phyloP scores from a whole-genome alignment of 2,113 vertebrate genomes.

The Harpagus bidentatus region DNA sequence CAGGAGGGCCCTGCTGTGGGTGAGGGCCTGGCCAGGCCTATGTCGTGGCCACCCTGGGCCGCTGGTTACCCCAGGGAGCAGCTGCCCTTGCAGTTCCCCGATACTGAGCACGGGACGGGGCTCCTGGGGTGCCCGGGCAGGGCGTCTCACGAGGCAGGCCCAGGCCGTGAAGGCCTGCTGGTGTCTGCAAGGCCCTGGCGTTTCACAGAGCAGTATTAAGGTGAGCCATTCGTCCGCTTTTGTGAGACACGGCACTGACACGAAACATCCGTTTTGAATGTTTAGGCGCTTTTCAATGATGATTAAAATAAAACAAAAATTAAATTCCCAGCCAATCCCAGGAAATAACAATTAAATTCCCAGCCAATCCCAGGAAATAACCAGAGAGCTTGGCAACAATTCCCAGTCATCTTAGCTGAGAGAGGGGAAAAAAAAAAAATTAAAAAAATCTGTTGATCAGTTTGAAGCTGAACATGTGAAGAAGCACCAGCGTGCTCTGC shows the following conservation, averaged over 20 bases:
- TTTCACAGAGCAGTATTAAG: rapidly evolving
- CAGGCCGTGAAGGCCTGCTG: no score
- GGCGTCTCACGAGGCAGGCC: rapidly evolving
- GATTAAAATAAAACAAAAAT: not conserved
- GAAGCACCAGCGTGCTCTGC: not conserved
- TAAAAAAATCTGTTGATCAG: not conserved
- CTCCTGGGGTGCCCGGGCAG: rapidly evolving
- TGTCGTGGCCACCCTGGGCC: rapidly evolving
- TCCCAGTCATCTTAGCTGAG: not conserved
- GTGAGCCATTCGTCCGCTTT: rapidly evolving
- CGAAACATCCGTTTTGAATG: not conserved
- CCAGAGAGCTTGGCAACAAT: not conserved
- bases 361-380: not conserved
- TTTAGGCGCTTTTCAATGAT: not conserved
- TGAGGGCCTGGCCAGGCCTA: rapidly evolving
- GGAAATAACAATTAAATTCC: not conserved
- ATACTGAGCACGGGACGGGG: rapidly evolving
- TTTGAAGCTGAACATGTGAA: not conserved
- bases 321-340: not conserved
- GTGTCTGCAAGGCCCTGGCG: rapidly evolving
- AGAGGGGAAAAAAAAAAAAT: no score
- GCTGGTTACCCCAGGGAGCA: no score
- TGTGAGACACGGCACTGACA: not conserved
- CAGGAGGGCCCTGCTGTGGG: not conserved
- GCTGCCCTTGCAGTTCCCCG: rapidly evolving